Percentiles rank a stretch among this genome's conserved stretches.
phyloP scores from a whole-genome alignment of 2,113 vertebrate species.

The Bufo bufo region DNA sequence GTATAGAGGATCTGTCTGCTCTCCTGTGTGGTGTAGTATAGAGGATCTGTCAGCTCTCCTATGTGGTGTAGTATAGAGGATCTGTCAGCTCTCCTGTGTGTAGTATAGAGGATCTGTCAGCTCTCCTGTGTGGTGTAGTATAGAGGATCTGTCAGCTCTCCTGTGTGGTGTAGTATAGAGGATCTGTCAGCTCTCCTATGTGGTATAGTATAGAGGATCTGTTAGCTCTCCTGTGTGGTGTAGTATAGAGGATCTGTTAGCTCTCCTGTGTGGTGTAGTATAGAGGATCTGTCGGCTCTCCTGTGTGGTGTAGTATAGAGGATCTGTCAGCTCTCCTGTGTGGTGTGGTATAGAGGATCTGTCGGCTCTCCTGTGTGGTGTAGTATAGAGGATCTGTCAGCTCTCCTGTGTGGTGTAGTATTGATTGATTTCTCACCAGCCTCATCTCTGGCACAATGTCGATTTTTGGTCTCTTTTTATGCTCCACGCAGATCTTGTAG shows the following conservation, averaged over 20 bases:
- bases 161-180: background rate
- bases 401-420: background rate
- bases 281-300: background rate
- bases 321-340: background rate
- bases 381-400: background rate
- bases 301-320: background rate
- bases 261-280: conserved; percentile 1
- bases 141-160: background rate
- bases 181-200: background rate
- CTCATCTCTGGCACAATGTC: conserved; percentile 89
- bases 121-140: background rate
- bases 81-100: background rate
- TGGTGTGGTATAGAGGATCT: background rate
- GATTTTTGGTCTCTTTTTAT: conserved; percentile 88
- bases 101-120: background rate
- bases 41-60: background rate
- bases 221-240: background rate
- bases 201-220: background rate
- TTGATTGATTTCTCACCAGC: conserved; percentile 76
- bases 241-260: background rate
- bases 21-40: background rate
- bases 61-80: background rate
- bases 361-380: background rate
- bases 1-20: background rate
- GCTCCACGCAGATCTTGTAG: conserved; percentile 95